Conservation (phyloP, 2,888 invertebrate genomes). For the Scaptomyza flava region DNA sequence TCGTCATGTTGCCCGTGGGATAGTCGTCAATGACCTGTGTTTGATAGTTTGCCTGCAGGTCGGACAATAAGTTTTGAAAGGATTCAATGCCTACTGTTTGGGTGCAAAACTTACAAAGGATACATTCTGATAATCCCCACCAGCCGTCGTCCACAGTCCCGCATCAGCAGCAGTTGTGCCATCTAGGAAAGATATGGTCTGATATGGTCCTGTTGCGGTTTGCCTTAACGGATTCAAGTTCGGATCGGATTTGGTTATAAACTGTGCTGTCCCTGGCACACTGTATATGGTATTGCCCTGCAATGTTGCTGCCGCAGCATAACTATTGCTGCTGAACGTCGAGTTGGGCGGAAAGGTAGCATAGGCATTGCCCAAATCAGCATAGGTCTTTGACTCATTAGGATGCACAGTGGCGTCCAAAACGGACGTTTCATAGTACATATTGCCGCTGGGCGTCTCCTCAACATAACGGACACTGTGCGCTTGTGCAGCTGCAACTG, state of each 20-base stretch:
- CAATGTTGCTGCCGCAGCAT: conserved; percentile 63
- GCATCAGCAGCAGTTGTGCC: conserved; percentile 71
- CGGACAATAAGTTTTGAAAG: conserved; percentile 15
- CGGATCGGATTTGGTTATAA: conserved; percentile 82
- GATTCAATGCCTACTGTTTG: not conserved
- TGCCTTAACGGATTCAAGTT: conserved; percentile 80
- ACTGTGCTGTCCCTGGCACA: conserved; percentile 73
- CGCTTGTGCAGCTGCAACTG: conserved; percentile 40
- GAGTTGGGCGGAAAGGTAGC: conserved; percentile 72
- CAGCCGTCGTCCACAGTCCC: conserved; percentile 68
- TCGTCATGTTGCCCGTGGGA: conserved; percentile 65
- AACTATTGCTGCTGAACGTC: conserved; percentile 67
- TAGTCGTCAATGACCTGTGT: conserved; percentile 83
- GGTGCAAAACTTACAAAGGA: conserved; percentile 74
- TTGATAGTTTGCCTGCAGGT: conserved; percentile 77
- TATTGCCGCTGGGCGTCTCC: conserved; percentile 38
- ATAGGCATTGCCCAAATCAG: conserved; percentile 82
- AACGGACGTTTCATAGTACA: conserved; percentile 76
- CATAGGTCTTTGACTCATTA: conserved; percentile 83
- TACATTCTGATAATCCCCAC: conserved; percentile 78
- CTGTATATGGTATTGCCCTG: conserved; percentile 79
- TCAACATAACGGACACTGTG: conserved; percentile 64
- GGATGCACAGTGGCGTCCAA: conserved; percentile 77
- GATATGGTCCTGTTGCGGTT: conserved; percentile 74
- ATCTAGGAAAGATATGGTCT: conserved; percentile 77